phyloP scores from a whole-genome alignment of 2,797 vertebrate species.

The Kryptopterus vitreolus region DNA sequence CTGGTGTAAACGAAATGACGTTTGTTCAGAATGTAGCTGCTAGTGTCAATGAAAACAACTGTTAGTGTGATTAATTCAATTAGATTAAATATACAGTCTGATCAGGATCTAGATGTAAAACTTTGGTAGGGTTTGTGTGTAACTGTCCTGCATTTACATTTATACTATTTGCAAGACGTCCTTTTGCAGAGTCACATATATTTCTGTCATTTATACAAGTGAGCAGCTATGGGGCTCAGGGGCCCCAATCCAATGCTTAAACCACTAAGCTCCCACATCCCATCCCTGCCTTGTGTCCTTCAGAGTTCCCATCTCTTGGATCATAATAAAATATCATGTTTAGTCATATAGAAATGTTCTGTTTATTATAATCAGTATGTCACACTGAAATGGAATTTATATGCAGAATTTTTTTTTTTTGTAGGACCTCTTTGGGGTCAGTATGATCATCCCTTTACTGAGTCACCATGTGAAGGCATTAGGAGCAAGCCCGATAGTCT shows the following conservation, averaged over 20 bases:
- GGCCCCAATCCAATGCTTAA: too few species aligned
- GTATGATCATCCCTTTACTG: conserved; percentile 92
- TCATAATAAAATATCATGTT: background rate
- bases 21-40: conserved; percentile 50
- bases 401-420: background rate
- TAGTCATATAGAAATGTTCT: background rate
- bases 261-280: too few species aligned
- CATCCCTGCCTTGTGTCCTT: background rate
- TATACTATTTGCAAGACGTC: too few species aligned
- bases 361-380: background rate
- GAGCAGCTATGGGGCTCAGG: too few species aligned
- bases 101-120: conserved; percentile 29
- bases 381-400: background rate
- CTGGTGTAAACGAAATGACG: conserved; percentile 1
- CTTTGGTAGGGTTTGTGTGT: background rate
- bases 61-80: conserved; percentile 65
- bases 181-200: too few species aligned
- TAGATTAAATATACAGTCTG: conserved; percentile 52
- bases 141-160: background rate
- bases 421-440: conserved; percentile 95
- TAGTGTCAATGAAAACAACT: conserved; percentile 53
- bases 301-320: background rate
- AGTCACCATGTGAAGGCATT: conserved; percentile 90
- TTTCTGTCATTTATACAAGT: too few species aligned
- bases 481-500: conserved; percentile 88